phyloP scores from a whole-genome alignment of 2,797 vertebrate species.

The Aulostomus chinensis region DNA sequence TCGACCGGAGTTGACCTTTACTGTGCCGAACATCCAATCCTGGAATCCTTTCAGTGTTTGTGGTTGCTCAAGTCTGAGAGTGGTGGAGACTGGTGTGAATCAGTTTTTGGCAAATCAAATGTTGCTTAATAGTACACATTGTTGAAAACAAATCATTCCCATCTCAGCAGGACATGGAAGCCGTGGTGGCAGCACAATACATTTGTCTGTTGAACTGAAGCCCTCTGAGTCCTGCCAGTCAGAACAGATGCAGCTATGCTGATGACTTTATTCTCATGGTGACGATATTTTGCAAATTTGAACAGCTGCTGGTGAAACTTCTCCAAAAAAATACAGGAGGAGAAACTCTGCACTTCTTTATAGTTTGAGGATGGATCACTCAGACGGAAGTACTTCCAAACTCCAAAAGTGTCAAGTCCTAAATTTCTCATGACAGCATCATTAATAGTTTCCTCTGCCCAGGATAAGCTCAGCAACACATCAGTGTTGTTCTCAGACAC shows the following conservation, averaged over 20 bases:
- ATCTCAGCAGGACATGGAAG: not conserved
- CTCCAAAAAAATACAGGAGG: not conserved
- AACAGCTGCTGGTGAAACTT: conserved; percentile 1
- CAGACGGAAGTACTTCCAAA: not conserved
- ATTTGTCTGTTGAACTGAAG: conserved; percentile 27
- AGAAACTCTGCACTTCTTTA: not conserved
- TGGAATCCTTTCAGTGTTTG: conserved; percentile 25
- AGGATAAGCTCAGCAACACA: too few species aligned
- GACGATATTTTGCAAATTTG: not conserved
- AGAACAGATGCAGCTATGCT: conserved; percentile 15
- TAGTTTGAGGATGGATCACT: too few species aligned
- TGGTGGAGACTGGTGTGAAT: too few species aligned
- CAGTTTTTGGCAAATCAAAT: conserved; percentile 29
- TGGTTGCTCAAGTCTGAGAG: not conserved
- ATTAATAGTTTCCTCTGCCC: too few species aligned
- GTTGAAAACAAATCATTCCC: conserved; percentile 6
- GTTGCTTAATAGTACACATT: conserved; percentile 10
- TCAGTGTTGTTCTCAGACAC: too few species aligned
- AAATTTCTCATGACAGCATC: too few species aligned
- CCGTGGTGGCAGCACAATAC: conserved; percentile 14
- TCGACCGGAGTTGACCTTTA: too few species aligned
- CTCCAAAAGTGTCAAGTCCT: too few species aligned
- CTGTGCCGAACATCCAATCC: too few species aligned
- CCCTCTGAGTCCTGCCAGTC: conserved; percentile 7
- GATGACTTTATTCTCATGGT: not conserved